Percentiles rank a stretch among this genome's conserved stretches.
Evolutionary conservation across 2,797 vertebrate genomes (phyloP).

Genomic region (Lycodopsis pacificus): DNA sequence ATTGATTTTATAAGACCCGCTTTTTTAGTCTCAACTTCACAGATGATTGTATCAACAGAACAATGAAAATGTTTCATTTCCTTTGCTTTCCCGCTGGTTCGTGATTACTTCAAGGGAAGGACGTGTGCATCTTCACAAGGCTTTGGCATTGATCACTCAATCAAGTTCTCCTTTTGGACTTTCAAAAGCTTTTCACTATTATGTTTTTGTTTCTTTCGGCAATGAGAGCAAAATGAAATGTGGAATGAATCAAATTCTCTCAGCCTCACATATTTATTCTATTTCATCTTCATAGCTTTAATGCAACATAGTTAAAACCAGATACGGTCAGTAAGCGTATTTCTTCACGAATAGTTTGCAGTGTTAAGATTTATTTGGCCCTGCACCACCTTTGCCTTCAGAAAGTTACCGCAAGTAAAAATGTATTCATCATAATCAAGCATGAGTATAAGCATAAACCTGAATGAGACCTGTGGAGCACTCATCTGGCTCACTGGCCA

Average conservation of each 20-base stretch:
- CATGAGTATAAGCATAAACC: too few species aligned
- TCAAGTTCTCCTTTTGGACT: conserved; percentile 35
- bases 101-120: conserved; percentile 29
- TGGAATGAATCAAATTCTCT: conserved; percentile 9
- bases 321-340: not conserved
- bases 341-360: not conserved
- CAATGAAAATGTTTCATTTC: too few species aligned
- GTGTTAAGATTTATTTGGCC: not conserved
- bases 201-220: conserved; percentile 26
- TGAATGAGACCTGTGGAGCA: too few species aligned
- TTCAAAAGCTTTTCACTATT: conserved; percentile 38
- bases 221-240: conserved; percentile 7
- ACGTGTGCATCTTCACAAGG: conserved; percentile 28
- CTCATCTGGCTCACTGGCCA: too few species aligned
- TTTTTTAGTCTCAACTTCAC: too few species aligned
- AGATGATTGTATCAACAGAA: too few species aligned
- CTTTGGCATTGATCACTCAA: conserved; percentile 52
- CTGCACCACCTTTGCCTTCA: not conserved
- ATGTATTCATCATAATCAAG: too few species aligned
- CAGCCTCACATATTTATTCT: conserved; percentile 2
- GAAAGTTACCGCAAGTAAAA: too few species aligned
- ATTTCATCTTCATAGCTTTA: not conserved
- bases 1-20: too few species aligned
- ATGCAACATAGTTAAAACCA: not conserved
- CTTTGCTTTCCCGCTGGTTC: conserved; percentile 16